phyloP scores from a whole-genome alignment of 2,888 invertebrate species.

The Limnephilus rhombicus region DNA sequence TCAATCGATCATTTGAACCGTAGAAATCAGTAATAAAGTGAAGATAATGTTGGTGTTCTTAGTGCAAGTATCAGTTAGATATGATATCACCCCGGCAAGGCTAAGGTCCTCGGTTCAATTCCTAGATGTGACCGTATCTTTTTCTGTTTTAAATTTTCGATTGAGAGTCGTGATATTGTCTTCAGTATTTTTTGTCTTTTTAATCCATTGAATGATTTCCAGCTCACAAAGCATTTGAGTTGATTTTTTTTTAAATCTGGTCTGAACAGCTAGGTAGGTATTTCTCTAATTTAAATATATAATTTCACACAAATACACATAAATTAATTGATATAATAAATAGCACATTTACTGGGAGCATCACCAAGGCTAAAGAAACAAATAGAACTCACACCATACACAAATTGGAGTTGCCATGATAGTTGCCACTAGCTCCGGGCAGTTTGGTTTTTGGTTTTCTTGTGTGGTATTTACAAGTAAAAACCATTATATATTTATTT shows the following conservation, averaged over 20 bases:
- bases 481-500: background rate
- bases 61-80: no score
- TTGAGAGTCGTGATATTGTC: no score
- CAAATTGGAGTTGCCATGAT: background rate
- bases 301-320: background rate
- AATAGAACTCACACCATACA: background rate
- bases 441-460: background rate
- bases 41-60: no score
- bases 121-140: no score
- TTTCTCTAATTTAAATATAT: no score
- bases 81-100: no score
- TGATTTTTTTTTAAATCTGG: background rate
- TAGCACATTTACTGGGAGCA: background rate
- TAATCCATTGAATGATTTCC: background rate
- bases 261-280: no score
- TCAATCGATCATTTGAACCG: no score
- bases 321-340: background rate
- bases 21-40: no score
- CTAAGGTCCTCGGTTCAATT: no score
- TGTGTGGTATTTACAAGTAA: background rate
- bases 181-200: no score
- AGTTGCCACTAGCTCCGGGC: background rate
- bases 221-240: background rate
- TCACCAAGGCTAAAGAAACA: background rate
- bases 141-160: no score